Percentiles rank a stretch among this genome's conserved stretches.
Evolutionary conservation across 2,888 invertebrate genomes (phyloP).

Genomic region (Philhelius pedissequus): DNA sequence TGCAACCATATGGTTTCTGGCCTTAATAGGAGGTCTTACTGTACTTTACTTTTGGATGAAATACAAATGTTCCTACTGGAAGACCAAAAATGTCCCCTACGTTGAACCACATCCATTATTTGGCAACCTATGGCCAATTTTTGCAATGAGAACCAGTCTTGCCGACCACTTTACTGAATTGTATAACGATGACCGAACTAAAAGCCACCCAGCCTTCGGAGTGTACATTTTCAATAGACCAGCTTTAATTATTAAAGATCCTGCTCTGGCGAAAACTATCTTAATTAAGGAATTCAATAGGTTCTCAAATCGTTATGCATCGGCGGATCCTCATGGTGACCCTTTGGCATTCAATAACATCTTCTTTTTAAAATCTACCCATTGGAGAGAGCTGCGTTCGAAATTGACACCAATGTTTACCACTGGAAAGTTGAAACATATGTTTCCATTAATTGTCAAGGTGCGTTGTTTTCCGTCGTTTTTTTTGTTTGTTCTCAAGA

Average conservation of each 20-base stretch:
- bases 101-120: conserved; percentile 74
- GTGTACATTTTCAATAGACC: conserved; percentile 77
- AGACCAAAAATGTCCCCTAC: conserved; percentile 73
- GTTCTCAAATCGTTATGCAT: conserved; percentile 75
- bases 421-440: conserved; percentile 70
- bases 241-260: conserved; percentile 76
- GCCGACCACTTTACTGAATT: conserved; percentile 73
- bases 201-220: conserved; percentile 72
- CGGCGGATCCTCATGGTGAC: conserved; percentile 74
- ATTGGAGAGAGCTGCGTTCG: conserved; percentile 77
- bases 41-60: conserved; percentile 70
- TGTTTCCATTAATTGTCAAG: not conserved
- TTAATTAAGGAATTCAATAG: conserved; percentile 79
- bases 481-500: not conserved
- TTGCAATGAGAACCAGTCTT: conserved; percentile 71
- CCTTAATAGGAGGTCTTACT: not conserved
- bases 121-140: conserved; percentile 75
- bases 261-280: conserved; percentile 78
- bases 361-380: conserved; percentile 77
- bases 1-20: not conserved
- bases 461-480: not conserved
- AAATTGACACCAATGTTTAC: conserved; percentile 79
- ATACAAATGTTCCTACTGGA: conserved; percentile 72
- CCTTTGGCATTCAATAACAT: conserved; percentile 77
- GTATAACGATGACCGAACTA: conserved; percentile 69